Base-by-base conservation (phyloP, 2,888 invertebrate genomes). In the Venusia cambrica region DNA sequence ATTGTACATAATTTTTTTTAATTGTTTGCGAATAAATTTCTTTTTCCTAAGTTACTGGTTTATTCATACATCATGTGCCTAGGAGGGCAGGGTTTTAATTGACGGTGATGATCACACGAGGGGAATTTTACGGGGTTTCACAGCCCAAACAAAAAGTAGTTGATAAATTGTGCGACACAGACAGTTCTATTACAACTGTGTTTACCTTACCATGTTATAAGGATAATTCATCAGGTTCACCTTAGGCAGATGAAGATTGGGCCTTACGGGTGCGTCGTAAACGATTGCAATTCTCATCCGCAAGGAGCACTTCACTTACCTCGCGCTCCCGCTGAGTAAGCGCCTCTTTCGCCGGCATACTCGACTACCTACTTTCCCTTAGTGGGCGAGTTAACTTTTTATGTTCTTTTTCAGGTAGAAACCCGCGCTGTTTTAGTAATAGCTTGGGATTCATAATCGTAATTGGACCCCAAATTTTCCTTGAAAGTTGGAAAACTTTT, bases 271-370 rank as follows among this genome's bases (percentile, higher is more conserved):
- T 57, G 54, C 54, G 58, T 66, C 67, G 68, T 77, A 75, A 78
- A 75, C 66, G 66, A 63, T 44, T 50, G 48, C 35, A 40, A 44
- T 44, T 46, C 46, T 24, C 33, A 13, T 39, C 45, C 45, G 37
- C 42, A 36, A 31, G 33, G 52, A 51, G 54, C 57, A 53, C 57
- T 59, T 57, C 45, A 50, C 38, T 42, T 39, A 36, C 40, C 38
- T 30, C 45, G 47, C 55, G 73, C 38, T 30, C 45, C 46, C 55
- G 73, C 74, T 71, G 74, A 75, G 62, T 66, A 59, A 68, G 73
- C 67, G 57, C 54, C 52, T 56, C 50, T 29, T 44, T 57, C 45
- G 30, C 29, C 32, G 46, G 54, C 50, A 54, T 58, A 61, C 62
- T 62, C 52, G 52, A 51, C 60, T 61, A 62, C 60, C 62, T 59